These are phyloP conservation scores for Sminthurinus signatus DNA, from an alignment of 1,140 invertebrate species.

Conservation along the genomic window DNA sequence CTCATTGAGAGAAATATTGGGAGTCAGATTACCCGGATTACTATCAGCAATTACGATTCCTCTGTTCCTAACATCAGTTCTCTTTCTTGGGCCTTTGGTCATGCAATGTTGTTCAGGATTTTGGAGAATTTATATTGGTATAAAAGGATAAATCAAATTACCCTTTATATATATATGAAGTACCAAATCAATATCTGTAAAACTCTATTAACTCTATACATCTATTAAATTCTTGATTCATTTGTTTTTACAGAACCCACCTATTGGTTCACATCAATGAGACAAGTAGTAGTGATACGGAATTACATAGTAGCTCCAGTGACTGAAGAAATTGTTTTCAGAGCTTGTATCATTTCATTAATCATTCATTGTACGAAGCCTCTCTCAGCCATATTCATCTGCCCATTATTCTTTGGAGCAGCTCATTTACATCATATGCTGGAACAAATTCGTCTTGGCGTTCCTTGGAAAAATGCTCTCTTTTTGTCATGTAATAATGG, in stretches of 20 bases:
- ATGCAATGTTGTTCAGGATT: slow-evolving; percentile 63
- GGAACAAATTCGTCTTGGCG: slow-evolving; percentile 59
- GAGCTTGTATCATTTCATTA: slow-evolving; percentile 88
- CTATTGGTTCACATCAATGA: slow-evolving; percentile 64
- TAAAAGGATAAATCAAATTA: slow-evolving; percentile 38
- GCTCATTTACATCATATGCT: slow-evolving; percentile 89
- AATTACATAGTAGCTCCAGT: slow-evolving; percentile 86
- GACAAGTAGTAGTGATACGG: slow-evolving; percentile 74
- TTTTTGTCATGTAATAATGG: slow-evolving; percentile 56
- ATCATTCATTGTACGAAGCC: slow-evolving; percentile 75
- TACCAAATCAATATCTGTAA: background rate
- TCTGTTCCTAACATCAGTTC: slow-evolving; percentile 69
- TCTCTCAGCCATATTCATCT: slow-evolving; percentile 68
- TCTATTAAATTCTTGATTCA: slow-evolving; percentile 3
- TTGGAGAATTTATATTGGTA: slow-evolving; percentile 63
- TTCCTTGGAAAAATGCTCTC: slow-evolving; percentile 59
- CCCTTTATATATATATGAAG: background rate
- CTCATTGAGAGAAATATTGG: slow-evolving; percentile 62
- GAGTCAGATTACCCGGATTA: slow-evolving; percentile 65
- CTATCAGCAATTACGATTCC: slow-evolving; percentile 67
- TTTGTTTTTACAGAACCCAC: slow-evolving; percentile 56
- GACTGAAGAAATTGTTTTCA: slow-evolving; percentile 89
- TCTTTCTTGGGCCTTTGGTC: slow-evolving; percentile 75
- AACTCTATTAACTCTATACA: background rate
- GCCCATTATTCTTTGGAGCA: slow-evolving; percentile 85